Base-by-base conservation (phyloP, 2,113 vertebrate genomes). In the Eidolon helvum region DNA sequence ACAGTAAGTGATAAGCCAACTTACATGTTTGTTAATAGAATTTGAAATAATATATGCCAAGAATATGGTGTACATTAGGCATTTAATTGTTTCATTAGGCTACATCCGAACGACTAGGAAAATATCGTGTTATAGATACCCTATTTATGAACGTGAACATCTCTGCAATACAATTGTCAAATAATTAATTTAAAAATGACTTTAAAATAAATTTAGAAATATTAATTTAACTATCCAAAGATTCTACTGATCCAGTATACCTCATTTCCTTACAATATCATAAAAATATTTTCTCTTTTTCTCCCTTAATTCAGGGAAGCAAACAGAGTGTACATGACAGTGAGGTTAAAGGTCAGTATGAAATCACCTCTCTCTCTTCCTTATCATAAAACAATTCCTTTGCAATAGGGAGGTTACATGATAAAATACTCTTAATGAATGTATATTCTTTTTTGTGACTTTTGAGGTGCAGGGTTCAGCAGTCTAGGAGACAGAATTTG, bases 331-430 rank as follows among this genome's bases (percentile, higher is more conserved):
- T 98, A 75, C 95, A 83, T 3, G 97, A 98, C 10, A 45, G 28
- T 40, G 97, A 98, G 4, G 10, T 24, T 59, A 97, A 97, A 97
- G 97, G 98, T 98, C 35, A 66, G 97, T 97, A 40, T 72, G 55
- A 84, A 83, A 65, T 68, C 10, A 45, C 50, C 18, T 50, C 8
- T 66, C 21, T 93, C 8, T 66, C 21, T 93, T 48, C 57, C 55
- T 91, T 61, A 48, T n/a, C 83, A 75, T 26, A 63, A 95, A 86
- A 69, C 2, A 30, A n/a, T 63, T 30, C 30, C 43, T 87, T 87
- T 77, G 59, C 33, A 40, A 65, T 2, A 45, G 30, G 45, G 16
- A 88, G 48, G 53, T 93, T 22, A 33, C 4, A 9, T 43, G 50
- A 63, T 26, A 77, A 48, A 63, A 38, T n/a, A 35, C 15, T 66